Evolutionary conservation across 2,888 invertebrate species (phyloP).

Genomic region (Alloplasta piceator): DNA sequence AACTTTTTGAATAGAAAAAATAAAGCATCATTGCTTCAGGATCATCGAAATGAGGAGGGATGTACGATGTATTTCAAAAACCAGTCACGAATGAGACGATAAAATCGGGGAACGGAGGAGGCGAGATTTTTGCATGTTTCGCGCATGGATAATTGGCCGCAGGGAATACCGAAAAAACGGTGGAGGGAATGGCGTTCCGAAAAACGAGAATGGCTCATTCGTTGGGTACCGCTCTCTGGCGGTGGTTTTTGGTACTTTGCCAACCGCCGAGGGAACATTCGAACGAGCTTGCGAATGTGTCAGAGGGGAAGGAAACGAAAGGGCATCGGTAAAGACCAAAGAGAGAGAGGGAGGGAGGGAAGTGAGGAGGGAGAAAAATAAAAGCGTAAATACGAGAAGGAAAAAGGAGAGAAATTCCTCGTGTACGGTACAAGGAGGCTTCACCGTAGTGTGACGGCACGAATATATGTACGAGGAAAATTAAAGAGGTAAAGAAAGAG

Average conservation of each 20-base stretch:
- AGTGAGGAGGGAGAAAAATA: slow-evolving; percentile 4
- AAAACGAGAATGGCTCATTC: slow-evolving; percentile 32
- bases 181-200: background rate
- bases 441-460: background rate
- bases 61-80: too few species aligned
- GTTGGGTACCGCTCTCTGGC: slow-evolving; percentile 11
- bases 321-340: slow-evolving; percentile 33
- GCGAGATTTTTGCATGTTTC: slow-evolving; percentile 38
- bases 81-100: too few species aligned
- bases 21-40: too few species aligned
- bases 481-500: background rate
- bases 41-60: too few species aligned
- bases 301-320: background rate
- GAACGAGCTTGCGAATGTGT: slow-evolving; percentile 10
- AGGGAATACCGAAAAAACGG: background rate
- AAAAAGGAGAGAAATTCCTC: slow-evolving; percentile 12
- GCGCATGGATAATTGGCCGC: slow-evolving; percentile 43
- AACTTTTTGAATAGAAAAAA: too few species aligned
- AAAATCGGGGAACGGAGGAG: too few species aligned
- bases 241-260: slow-evolving; percentile 42
- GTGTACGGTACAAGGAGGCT: background rate
- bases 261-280: slow-evolving; percentile 26
- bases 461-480: slow-evolving; percentile 7
- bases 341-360: slow-evolving; percentile 27
- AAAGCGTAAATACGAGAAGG: slow-evolving; percentile 27